Conservation (phyloP, 2,888 invertebrate species). For the Macaria liturata region DNA sequence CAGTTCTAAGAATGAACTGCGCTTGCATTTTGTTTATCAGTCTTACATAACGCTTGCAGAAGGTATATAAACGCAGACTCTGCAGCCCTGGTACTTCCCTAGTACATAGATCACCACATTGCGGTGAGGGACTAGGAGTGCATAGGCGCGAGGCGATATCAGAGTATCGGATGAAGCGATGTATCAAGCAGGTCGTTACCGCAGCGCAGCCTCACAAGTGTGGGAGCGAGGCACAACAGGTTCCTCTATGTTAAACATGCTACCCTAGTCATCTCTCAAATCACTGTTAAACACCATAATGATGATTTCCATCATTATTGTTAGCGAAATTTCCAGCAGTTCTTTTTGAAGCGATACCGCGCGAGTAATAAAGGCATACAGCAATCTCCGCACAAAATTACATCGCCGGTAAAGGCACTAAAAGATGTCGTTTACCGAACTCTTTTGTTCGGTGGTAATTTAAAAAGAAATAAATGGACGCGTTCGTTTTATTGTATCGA, state of each 20-base stretch:
- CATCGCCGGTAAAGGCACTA: conserved; percentile 54
- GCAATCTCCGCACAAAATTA: conserved; percentile 55
- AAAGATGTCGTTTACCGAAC: conserved; percentile 58
- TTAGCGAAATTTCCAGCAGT: conserved; percentile 28
- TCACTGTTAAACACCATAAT: conserved; percentile 32
- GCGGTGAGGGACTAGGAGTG: conserved; percentile 46
- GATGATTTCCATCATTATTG: conserved; percentile 31
- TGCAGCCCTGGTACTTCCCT: too few species aligned
- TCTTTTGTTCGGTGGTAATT: conserved; percentile 62
- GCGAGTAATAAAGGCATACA: conserved; percentile 54
- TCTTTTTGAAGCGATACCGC: conserved; percentile 55
- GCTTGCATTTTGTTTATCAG: too few species aligned
- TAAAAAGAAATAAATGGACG: conserved; percentile 50
- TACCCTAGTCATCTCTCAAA: conserved; percentile 40
- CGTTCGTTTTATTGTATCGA: conserved; percentile 48
- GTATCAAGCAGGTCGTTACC: conserved; percentile 67
- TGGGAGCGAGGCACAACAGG: conserved; percentile 73
- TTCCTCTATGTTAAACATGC: conserved; percentile 65
- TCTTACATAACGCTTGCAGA: not conserved
- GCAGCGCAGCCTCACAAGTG: conserved; percentile 76
- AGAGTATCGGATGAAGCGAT: conserved; percentile 75
- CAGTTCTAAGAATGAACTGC: too few species aligned
- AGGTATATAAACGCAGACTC: too few species aligned
- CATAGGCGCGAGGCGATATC: conserved; percentile 52
- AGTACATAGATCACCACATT: conserved; percentile 36